Percentiles rank a stretch among this genome's conserved stretches.
phyloP scores from a whole-genome alignment of 1,140 invertebrate genomes.

The Mya arenaria region DNA sequence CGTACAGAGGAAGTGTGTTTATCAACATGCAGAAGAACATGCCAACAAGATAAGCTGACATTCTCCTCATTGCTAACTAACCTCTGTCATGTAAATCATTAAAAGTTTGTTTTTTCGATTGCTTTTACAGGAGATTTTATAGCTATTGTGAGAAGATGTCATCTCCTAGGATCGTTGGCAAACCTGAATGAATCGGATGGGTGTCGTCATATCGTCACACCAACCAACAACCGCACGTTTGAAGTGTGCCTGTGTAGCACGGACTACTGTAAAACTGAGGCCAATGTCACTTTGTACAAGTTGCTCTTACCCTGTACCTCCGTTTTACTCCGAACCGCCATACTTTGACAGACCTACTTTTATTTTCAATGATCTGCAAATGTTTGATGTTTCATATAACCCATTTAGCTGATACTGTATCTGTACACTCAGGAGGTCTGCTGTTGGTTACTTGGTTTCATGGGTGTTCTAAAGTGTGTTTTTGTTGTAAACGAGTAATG shows the following conservation, averaged over 20 bases:
- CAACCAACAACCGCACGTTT: neutral
- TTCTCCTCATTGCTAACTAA: neutral
- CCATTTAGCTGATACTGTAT: too few relatives aligned
- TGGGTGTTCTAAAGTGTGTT: too few relatives aligned
- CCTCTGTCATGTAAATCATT: neutral
- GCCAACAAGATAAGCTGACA: neutral
- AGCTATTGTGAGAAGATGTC: constrained; percentile 22
- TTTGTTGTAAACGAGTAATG: too few relatives aligned
- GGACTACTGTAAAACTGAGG: constrained; percentile 34
- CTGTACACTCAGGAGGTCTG: too few relatives aligned
- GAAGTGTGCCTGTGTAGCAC: constrained; percentile 30
- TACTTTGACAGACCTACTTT: too few relatives aligned
- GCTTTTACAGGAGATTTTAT: constrained; percentile 18
- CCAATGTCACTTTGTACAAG: too few relatives aligned
- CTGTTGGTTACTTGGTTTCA: too few relatives aligned
- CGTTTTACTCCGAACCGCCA: too few relatives aligned
- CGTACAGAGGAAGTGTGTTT: too few relatives aligned
- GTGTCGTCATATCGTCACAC: neutral
- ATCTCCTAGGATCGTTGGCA: neutral
- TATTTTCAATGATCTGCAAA: too few relatives aligned
- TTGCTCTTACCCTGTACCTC: too few relatives aligned
- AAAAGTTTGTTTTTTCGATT: neutral
- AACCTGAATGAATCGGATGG: constrained; percentile 13
- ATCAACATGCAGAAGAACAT: neutral
- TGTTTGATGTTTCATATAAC: too few relatives aligned